Percentiles rank a stretch among this genome's conserved stretches.
Evolutionary conservation across 1,140 invertebrate species (phyloP).

Genomic region (Cydia amplana): DNA sequence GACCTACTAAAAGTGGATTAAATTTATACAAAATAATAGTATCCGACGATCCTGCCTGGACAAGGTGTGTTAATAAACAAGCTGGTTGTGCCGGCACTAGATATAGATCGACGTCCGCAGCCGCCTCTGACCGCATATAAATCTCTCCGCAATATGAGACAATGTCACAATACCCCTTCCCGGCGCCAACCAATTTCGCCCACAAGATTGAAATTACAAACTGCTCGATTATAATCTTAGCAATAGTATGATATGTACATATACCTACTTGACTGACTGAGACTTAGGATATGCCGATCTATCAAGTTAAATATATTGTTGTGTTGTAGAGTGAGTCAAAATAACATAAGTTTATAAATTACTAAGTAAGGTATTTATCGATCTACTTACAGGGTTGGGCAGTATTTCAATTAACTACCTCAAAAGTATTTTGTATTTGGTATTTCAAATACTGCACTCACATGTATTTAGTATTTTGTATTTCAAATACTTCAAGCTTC

Average conservation of each 20-base stretch:
- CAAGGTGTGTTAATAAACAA: background rate
- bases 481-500: too few species aligned
- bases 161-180: conserved; percentile 66
- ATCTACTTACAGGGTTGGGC: too few species aligned
- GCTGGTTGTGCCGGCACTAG: background rate
- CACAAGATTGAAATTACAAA: conserved; percentile 53
- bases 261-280: background rate
- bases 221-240: background rate
- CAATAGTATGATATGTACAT: background rate
- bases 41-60: background rate
- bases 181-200: conserved; percentile 44
- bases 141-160: conserved; percentile 66
- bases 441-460: too few species aligned
- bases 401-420: too few species aligned
- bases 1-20: too few species aligned
- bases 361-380: too few species aligned
- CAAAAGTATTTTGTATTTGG: too few species aligned
- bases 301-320: too few species aligned
- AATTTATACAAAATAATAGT: background rate
- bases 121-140: conserved; percentile 55
- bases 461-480: too few species aligned
- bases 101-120: conserved; percentile 30
- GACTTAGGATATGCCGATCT: too few species aligned
- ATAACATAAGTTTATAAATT: too few species aligned
- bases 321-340: too few species aligned